Percentiles rank a stretch among this genome's conserved stretches.
Conservation (phyloP, 2,113 vertebrate genomes). For the Thinocorus orbignyianus region DNA sequence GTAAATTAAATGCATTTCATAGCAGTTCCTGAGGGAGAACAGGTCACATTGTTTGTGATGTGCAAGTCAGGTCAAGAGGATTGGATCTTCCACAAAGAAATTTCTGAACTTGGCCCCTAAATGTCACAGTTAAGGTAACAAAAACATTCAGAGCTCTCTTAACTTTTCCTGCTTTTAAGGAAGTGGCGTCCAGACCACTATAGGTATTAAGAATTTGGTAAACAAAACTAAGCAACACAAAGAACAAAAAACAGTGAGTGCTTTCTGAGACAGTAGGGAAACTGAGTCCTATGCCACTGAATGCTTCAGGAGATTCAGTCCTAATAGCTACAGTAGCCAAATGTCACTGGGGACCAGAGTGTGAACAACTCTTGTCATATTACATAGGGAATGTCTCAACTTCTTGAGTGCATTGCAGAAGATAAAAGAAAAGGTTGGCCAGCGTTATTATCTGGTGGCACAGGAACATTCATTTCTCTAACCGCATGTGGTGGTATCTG, state of each 20-base stretch:
- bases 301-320: neutral
- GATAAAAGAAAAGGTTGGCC: neutral
- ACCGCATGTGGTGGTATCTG: neutral
- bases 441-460: neutral
- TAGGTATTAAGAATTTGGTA: neutral
- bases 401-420: neutral
- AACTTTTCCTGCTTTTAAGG: neutral
- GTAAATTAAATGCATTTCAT: neutral
- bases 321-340: neutral
- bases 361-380: neutral
- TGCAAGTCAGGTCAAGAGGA: neutral
- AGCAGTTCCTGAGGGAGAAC: neutral
- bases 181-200: neutral
- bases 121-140: neutral
- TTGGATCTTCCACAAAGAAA: neutral
- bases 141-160: neutral
- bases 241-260: neutral
- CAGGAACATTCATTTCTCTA: neutral
- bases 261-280: neutral
- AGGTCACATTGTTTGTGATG: neutral
- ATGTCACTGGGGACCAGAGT: neutral
- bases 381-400: neutral
- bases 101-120: neutral
- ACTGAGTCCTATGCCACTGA: neutral
- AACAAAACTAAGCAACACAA: neutral